Evolutionary conservation across 1,140 invertebrate genomes (phyloP), one percentile per base, ranked within the genome.

Genomic region (Thalassaphorura encarpata): DNA sequence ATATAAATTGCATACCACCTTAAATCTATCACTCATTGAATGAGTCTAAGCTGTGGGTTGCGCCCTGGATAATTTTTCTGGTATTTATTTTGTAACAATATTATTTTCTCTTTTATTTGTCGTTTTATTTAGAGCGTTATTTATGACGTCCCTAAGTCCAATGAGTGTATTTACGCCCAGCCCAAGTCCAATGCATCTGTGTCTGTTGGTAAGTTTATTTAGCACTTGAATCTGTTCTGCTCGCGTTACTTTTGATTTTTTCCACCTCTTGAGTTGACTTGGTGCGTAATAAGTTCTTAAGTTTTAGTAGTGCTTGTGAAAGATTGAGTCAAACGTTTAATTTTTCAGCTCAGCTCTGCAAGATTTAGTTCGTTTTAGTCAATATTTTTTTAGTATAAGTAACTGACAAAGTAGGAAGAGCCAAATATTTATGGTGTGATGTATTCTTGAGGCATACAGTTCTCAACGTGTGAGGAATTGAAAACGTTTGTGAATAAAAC

Each of bases 91-190:
- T n/a, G n/a, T n/a, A n/a, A n/a, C n/a, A n/a, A n/a, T n/a, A n/a
- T 56, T 61, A 28, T 43, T 50, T 54, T 54, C 23, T 29, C 27
- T 55, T 62, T 48, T 54, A 15, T 52, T 41, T 19, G 39, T 53
- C 54, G 23, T 51, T 45, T 53, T 50, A 36, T 51, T 45, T 52
- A 62, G 60, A 62, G 21, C 41, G 56, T 62, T 54, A 56, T 59
- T 56, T 63, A 57, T 52, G 56, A 63, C 42, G 57, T 63, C 31
- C 61, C 61, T 33, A 63, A 63, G 43, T 56, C 61, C 28, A 60
- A 60, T 56, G 54, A 60, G 36, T 54, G 52, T 47, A 60, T 60
- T 60, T 60, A 58, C 54, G 49, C 58, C 49, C 51, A 60, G 41
- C 58, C 53, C 28, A 56, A 60, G 43, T 54, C 52, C 33, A 58